Base-by-base conservation (phyloP, 2,113 vertebrate genomes). In the Vombatus ursinus region DNA sequence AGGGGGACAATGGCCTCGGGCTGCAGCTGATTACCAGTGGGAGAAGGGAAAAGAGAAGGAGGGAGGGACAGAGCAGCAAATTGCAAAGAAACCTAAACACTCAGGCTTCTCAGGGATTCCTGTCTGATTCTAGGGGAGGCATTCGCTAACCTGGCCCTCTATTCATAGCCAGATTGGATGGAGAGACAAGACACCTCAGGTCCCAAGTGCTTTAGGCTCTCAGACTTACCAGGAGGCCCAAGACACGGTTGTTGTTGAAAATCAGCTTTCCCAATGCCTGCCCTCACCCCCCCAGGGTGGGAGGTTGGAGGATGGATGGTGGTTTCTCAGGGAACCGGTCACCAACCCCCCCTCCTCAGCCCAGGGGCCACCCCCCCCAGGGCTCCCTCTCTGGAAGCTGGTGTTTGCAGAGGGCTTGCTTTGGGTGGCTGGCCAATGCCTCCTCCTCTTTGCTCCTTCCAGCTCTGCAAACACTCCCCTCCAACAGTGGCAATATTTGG, bases 301-400 rank as follows among this genome's bases (percentile, higher is more conserved):
- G 57, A 61, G 10, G 28, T 61, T 61, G 61, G 61, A 37, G 31
- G 12, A 37, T 68, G 7, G 68, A 84, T 22, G n/a, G 68, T 84
- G 68, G 68, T 84, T 84, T 84, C 68, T 84, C 68, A 44, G 68
- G 68, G 68, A 84, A 84, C 68, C 68, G 44, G 19, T 23, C 7
- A 6, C 14, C 8, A 0, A 3, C 0, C 19, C 68, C 5, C 7
- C n/a, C 68, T 23, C n/a, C n/a, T 44, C 68, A 2, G 2, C 26
- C n/a, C n/a, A 84, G 26, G 54, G 54, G 26, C 54, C 54, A n/a
- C n/a, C 12, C 54, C 54, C 54, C 25, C 26, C 9, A 28, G 68
- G 19, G 68, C n/a, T 84, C n/a, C 68, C 68, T 23, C 68, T 44
- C 1, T 84, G n/a, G 68, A 84, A 19, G n/a, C 6, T 84, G 37